Conservation (phyloP, 2,797 vertebrate genomes). For the Apodemus agrarius region DNA sequence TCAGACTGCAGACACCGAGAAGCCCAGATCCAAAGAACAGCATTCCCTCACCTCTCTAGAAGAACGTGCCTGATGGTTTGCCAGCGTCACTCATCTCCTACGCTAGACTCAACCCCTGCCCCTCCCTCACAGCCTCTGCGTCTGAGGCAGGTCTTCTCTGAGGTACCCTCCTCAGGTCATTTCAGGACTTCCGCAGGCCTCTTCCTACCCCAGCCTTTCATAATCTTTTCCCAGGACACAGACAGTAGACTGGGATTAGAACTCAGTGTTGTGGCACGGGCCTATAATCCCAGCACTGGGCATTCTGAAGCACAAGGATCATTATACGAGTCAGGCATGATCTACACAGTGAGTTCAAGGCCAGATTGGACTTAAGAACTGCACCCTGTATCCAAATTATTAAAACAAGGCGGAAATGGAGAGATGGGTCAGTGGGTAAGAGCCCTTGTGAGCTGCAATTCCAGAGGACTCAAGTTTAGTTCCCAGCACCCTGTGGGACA, state of each 20-base stretch:
- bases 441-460: not conserved
- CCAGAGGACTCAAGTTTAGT: not conserved
- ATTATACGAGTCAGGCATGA: not conserved
- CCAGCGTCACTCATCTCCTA: not conserved
- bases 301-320: not conserved
- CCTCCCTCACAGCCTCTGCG: not conserved
- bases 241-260: not conserved
- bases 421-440: not conserved
- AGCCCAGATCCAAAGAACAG: not conserved
- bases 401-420: not conserved
- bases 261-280: not conserved
- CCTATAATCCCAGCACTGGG: not conserved
- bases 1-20: not conserved
- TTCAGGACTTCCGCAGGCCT: not conserved
- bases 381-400: no score
- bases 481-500: not conserved
- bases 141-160: not conserved
- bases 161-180: accelerated
- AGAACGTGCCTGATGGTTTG: no score
- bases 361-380: not conserved
- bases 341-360: not conserved
- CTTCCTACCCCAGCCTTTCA: not conserved
- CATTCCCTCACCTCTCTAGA: not conserved
- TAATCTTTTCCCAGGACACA: not conserved
- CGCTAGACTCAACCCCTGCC: not conserved